Evolutionary conservation across 2,888 invertebrate species (phyloP).

Genomic region (Chelonus formosanus): DNA sequence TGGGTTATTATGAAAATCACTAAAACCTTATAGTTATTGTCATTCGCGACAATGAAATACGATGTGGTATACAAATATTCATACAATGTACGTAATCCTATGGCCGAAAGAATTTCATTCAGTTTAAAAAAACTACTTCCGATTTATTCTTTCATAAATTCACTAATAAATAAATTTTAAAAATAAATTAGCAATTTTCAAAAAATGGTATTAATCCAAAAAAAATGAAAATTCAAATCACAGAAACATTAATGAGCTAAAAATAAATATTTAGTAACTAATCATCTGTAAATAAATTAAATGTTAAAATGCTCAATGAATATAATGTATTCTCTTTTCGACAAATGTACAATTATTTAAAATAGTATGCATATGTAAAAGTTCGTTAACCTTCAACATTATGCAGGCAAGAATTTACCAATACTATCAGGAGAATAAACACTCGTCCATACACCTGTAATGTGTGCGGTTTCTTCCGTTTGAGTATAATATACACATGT

Average conservation of each 20-base stretch:
- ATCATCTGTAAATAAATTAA: too few relatives aligned
- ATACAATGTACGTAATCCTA: slow-evolving; percentile 2
- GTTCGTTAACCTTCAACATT: slow-evolving; percentile 20
- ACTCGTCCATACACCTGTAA: slow-evolving; percentile 18
- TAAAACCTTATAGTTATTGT: slow-evolving; percentile 23
- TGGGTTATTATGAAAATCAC: neutral
- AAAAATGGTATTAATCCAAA: too few relatives aligned
- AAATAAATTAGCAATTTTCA: too few relatives aligned
- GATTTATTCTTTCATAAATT: too few relatives aligned
- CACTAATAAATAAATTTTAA: too few relatives aligned
- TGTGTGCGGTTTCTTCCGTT: neutral
- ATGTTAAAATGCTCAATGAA: neutral
- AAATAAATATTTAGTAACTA: too few relatives aligned
- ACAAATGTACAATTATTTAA: neutral
- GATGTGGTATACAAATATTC: neutral
- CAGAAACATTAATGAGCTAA: too few relatives aligned
- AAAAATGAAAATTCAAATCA: too few relatives aligned
- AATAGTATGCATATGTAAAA: neutral
- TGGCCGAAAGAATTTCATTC: too few relatives aligned
- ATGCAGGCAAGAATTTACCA: slow-evolving; percentile 26
- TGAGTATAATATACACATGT: slow-evolving; percentile 7
- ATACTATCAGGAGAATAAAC: slow-evolving; percentile 7
- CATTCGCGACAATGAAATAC: slow-evolving; percentile 28
- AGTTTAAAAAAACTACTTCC: too few relatives aligned
- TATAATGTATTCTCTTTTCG: neutral